phyloP scores from a whole-genome alignment of 2,888 invertebrate species.

The Polyommatus icarus region DNA sequence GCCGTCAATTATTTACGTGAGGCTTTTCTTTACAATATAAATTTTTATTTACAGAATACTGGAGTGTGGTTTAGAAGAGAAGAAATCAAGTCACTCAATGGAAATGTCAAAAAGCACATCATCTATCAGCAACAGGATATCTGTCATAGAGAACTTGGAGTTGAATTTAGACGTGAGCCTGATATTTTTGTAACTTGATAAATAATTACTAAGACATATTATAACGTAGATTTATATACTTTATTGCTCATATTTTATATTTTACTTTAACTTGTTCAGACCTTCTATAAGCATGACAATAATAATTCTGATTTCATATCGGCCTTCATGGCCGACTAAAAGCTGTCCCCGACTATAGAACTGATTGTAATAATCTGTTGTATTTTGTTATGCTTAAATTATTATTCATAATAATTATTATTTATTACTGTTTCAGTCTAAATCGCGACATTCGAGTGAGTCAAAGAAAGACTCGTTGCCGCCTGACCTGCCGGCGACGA shows the following conservation, averaged over 20 bases:
- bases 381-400: neutral
- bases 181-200: neutral
- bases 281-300: no score
- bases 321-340: no score
- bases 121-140: conserved; percentile 71
- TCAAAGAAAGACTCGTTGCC: conserved; percentile 52
- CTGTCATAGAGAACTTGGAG: conserved; percentile 68
- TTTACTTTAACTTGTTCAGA: no score
- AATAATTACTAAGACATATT: no score
- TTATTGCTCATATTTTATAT: no score
- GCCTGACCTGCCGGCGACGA: conserved; percentile 43
- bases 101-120: conserved; percentile 79
- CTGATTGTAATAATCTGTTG: neutral
- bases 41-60: conserved; percentile 54
- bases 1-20: no score
- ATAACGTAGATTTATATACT: no score
- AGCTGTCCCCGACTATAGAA: neutral
- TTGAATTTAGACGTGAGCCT: conserved; percentile 41
- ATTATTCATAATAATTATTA: neutral
- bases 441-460: conserved; percentile 63
- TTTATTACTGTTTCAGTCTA: conserved; percentile 51
- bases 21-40: conserved; percentile 22
- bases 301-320: neutral
- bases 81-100: conserved; percentile 67
- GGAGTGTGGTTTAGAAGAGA: conserved; percentile 70